Percentiles rank a stretch among this genome's conserved stretches.
phyloP scores from a whole-genome alignment of 2,113 vertebrate genomes.

The Strix uralensis region DNA sequence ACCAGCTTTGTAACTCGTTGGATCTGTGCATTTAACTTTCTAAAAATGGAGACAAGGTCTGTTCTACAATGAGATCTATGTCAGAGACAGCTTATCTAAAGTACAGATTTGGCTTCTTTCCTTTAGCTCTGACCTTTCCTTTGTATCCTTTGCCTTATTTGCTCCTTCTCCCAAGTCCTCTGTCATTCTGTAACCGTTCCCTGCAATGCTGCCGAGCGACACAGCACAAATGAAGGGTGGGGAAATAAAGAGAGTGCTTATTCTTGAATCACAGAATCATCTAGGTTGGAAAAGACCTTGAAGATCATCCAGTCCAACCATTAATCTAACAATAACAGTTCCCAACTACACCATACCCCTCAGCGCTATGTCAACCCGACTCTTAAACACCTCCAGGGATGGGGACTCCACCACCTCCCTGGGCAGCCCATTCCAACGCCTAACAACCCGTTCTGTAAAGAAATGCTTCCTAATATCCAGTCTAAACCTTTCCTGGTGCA shows the following conservation, averaged over 20 bases:
- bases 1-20: background rate
- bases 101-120: background rate
- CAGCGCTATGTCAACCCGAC: too few species aligned
- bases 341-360: too few species aligned
- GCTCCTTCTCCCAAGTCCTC: background rate
- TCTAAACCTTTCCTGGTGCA: too few species aligned
- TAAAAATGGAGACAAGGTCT: background rate
- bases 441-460: too few species aligned
- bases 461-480: too few species aligned
- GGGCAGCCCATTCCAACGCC: too few species aligned
- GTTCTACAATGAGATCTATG: background rate
- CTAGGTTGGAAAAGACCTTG: too few species aligned
- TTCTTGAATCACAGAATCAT: background rate
- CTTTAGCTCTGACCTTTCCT: background rate
- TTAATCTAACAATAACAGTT: too few species aligned
- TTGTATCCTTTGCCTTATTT: background rate
- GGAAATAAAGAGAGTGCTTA: background rate
- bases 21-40: background rate
- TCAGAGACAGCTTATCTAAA: background rate
- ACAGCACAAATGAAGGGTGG: background rate
- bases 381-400: too few species aligned
- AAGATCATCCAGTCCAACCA: too few species aligned
- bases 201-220: background rate
- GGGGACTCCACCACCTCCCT: too few species aligned
- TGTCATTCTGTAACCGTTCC: background rate